Conservation (phyloP, 2,888 invertebrate genomes). For the Archips xylosteana region DNA sequence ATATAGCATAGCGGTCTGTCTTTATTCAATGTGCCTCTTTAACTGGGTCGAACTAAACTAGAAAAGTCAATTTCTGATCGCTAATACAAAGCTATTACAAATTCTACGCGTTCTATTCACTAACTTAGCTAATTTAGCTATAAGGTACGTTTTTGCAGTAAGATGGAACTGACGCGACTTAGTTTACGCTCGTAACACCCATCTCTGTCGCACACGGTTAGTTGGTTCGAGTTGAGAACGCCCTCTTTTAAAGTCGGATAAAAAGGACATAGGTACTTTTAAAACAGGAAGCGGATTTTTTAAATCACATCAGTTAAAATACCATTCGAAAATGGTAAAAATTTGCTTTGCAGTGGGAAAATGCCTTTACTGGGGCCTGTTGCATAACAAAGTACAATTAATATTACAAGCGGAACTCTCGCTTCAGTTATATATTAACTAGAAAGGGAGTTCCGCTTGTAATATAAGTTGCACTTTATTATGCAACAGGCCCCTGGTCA, state of each 20-base stretch:
- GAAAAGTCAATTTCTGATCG: background rate
- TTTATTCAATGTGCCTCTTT: background rate
- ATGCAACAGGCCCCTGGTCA: too few relatives aligned
- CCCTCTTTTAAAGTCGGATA: too few relatives aligned
- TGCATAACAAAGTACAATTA: too few relatives aligned
- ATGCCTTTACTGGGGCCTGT: too few relatives aligned
- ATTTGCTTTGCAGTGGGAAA: too few relatives aligned
- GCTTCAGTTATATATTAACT: too few relatives aligned
- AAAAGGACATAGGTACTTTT: too few relatives aligned
- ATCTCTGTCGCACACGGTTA: background rate
- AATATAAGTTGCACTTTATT: too few relatives aligned
- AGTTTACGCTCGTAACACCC: background rate
- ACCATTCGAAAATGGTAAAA: background rate
- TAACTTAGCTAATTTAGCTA: constrained; percentile 29
- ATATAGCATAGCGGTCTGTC: background rate
- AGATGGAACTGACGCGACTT: constrained; percentile 9
- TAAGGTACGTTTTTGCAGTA: constrained; percentile 5
- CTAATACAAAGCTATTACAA: constrained; percentile 42
- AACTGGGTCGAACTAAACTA: background rate
- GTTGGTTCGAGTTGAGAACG: background rate
- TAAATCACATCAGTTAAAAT: too few relatives aligned
- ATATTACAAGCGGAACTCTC: too few relatives aligned
- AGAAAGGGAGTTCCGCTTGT: too few relatives aligned
- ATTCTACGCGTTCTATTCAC: constrained; percentile 31
- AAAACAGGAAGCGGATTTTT: too few relatives aligned